phyloP scores from a whole-genome alignment of 2,888 invertebrate species.

The Phlogophora meticulosa region DNA sequence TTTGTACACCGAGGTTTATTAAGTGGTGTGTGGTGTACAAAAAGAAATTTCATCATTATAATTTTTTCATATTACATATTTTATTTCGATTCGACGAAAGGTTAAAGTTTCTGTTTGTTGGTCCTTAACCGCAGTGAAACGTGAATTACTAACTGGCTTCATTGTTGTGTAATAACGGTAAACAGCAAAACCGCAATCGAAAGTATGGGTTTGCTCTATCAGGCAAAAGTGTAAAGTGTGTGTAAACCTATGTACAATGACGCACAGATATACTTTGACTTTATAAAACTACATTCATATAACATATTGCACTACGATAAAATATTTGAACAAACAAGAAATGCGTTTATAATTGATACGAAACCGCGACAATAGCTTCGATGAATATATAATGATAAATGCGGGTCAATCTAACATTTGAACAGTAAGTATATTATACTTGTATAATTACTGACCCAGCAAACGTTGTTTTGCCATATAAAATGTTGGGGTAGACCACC shows the following conservation, averaged over 20 bases:
- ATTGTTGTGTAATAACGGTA: not conserved
- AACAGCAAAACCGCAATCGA: conserved; percentile 12
- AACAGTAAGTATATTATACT: too few relatives aligned
- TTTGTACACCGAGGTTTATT: too few relatives aligned
- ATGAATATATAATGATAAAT: not conserved
- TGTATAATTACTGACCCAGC: too few relatives aligned
- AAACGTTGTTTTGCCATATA: too few relatives aligned
- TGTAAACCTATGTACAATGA: not conserved
- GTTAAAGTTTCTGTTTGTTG: not conserved
- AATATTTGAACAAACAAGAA: conserved; percentile 6
- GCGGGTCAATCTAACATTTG: not conserved
- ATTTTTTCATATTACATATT: too few relatives aligned
- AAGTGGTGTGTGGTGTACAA: too few relatives aligned
- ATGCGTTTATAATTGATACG: not conserved
- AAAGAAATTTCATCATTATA: too few relatives aligned
- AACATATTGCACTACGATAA: not conserved
- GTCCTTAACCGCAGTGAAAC: not conserved
- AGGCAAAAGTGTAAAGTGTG: conserved; percentile 8
- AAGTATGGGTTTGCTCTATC: not conserved
- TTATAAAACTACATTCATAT: not conserved
- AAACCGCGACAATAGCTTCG: not conserved
- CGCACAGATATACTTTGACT: not conserved
- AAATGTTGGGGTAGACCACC: too few relatives aligned
- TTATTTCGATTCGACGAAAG: too few relatives aligned
- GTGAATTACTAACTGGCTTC: not conserved